Conservation (phyloP, 35 echinoderm and acorn worm species). For the Holothuria glaberrima region DNA sequence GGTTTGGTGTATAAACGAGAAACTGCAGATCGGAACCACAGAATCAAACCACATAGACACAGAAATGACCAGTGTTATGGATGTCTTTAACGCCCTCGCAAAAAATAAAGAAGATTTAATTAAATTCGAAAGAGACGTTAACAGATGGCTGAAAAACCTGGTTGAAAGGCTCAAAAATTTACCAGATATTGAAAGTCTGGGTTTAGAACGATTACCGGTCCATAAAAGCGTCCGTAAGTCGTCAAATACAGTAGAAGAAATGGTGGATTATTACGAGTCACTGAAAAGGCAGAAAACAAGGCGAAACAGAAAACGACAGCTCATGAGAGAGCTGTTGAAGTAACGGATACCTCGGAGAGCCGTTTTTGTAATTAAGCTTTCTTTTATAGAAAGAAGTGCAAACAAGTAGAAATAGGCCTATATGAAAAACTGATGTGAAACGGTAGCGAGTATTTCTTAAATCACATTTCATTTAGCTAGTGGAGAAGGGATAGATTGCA, state of each 20-base stretch:
- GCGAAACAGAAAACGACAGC: not conserved
- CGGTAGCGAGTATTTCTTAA: too few species aligned
- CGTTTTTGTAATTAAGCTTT: too few species aligned
- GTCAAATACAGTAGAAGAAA: conserved; percentile 2
- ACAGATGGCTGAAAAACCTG: conserved; percentile 20
- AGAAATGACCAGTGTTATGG: conserved; percentile 34
- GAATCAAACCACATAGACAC: conserved; percentile 25
- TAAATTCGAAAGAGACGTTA: not conserved
- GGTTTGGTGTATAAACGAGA: conserved; percentile 50
- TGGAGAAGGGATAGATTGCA: too few species aligned
- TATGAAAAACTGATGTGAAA: too few species aligned
- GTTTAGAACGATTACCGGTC: not conserved
- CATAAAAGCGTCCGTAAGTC: not conserved
- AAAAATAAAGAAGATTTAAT: conserved; percentile 27
- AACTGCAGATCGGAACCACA: not conserved
- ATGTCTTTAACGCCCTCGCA: conserved; percentile 31
- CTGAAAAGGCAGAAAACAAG: not conserved
- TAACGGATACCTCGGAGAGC: not conserved
- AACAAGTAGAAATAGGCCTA: too few species aligned
- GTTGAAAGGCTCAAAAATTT: conserved; percentile 27
- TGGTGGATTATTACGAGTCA: conserved; percentile 34
- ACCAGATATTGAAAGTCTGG: conserved; percentile 5
- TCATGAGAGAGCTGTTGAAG: conserved; percentile 25
- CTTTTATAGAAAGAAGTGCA: too few species aligned
- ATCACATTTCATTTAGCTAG: too few species aligned